phyloP scores from a whole-genome alignment of 1,140 invertebrate genomes.

The Drosophila ohnishii region DNA sequence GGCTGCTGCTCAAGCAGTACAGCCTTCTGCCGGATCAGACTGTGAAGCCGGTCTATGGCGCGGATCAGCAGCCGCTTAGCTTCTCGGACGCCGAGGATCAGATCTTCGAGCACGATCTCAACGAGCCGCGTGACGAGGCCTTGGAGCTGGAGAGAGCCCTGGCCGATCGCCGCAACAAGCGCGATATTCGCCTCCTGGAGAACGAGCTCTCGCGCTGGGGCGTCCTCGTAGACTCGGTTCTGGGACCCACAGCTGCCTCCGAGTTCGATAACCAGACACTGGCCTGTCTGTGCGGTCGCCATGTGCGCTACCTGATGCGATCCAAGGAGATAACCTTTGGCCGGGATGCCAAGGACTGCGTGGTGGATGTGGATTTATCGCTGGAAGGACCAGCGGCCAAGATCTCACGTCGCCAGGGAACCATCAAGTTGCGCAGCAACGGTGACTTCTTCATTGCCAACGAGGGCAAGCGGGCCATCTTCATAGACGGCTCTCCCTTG shows the following conservation, averaged over 20 bases:
- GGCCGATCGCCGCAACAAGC: conserved; percentile 87
- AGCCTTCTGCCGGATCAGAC: conserved; percentile 95
- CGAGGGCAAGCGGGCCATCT: conserved; percentile 97
- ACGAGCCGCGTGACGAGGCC: conserved; percentile 90
- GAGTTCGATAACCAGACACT: conserved; percentile 96
- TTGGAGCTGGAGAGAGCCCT: conserved; percentile 87
- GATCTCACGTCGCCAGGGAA: conserved; percentile 93
- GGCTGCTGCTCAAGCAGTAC: conserved; percentile 97
- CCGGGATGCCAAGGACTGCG: conserved; percentile 93
- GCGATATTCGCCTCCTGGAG: conserved; percentile 94
- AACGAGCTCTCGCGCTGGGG: conserved; percentile 95
- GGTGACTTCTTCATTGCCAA: conserved; percentile 97
- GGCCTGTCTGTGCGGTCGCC: conserved; percentile 94
- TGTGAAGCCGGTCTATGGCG: conserved; percentile 85
- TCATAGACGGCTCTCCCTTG: conserved; percentile 95
- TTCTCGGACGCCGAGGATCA: conserved; percentile 97
- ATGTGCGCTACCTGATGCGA: conserved; percentile 97
- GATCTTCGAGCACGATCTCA: conserved; percentile 92
- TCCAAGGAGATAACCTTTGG: conserved; percentile 98
- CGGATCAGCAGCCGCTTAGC: conserved; percentile 89
- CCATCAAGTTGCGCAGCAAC: conserved; percentile 94
- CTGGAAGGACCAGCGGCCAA: conserved; percentile 95
- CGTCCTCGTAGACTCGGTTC: conserved; percentile 95
- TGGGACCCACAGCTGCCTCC: conserved; percentile 89
- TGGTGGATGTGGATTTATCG: conserved; percentile 96